Conservation (phyloP, 2,797 vertebrate species). For the Vireo griseus region DNA sequence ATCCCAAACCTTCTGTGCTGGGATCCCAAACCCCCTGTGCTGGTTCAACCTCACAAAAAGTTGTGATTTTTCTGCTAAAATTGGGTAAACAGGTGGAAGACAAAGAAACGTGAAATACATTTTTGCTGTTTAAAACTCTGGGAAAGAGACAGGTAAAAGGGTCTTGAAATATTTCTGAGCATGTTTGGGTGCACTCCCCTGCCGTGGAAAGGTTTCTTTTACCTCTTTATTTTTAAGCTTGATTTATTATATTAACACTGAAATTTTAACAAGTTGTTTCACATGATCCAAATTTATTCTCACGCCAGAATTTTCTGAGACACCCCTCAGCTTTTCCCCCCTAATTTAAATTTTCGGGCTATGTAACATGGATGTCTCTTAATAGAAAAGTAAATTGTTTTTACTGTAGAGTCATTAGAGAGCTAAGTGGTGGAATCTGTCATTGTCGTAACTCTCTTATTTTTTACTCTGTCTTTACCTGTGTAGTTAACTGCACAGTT, state of each 20-base stretch:
- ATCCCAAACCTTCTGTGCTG: too few relatives aligned
- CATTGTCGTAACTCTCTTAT: accelerated
- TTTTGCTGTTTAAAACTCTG: neutral
- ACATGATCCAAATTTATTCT: neutral
- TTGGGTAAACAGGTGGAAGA: accelerated
- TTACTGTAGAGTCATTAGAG: neutral
- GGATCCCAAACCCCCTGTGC: too few relatives aligned
- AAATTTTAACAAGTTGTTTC: neutral
- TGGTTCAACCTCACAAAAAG: neutral
- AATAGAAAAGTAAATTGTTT: neutral
- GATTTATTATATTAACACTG: neutral
- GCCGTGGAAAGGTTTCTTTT: neutral
- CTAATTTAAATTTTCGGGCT: neutral
- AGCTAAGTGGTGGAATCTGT: neutral
- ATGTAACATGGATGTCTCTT: neutral
- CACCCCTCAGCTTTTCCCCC: neutral
- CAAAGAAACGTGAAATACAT: neutral
- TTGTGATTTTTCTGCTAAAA: neutral
- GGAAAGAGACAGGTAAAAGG: accelerated
- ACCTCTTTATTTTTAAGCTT: neutral
- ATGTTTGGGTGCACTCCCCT: accelerated
- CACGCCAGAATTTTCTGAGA: neutral
- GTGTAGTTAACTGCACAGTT: neutral
- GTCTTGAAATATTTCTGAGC: neutral
- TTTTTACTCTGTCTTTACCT: neutral